Conservation (phyloP, 2,113 vertebrate species). For the Dromas ardeola region DNA sequence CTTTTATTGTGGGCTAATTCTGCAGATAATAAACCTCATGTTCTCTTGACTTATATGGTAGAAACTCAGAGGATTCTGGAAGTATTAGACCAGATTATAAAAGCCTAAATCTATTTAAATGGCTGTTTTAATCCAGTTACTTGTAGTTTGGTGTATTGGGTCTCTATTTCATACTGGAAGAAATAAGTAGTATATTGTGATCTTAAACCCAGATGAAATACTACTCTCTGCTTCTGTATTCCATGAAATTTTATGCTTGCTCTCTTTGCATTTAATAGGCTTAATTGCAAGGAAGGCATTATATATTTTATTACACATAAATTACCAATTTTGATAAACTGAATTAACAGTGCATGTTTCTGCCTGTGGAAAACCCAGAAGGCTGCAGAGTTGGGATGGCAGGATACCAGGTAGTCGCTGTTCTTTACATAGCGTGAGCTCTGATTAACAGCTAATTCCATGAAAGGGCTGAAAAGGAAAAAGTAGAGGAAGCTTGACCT, state of each 20-base stretch:
- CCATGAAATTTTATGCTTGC: neutral
- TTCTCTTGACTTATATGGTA: neutral
- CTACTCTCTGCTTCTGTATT: neutral
- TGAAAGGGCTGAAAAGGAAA: neutral
- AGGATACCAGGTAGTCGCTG: neutral
- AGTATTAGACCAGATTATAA: neutral
- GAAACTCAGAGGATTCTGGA: neutral
- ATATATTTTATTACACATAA: neutral
- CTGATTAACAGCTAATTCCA: neutral
- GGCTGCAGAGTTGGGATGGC: neutral
- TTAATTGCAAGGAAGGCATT: neutral
- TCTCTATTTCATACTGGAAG: neutral
- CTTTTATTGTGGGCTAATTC: neutral
- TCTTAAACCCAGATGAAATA: neutral
- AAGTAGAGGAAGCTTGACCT: neutral
- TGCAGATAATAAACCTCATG: neutral
- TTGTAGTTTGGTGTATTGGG: neutral
- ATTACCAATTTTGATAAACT: neutral
- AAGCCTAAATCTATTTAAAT: neutral
- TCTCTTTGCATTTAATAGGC: neutral
- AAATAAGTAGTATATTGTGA: neutral
- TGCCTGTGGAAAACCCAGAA: neutral
- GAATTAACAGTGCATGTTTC: neutral
- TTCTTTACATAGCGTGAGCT: neutral
- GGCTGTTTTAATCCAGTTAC: neutral